A percentile compares a stretch with the other conserved stretches of the same genome.
Conservation (phyloP, 2,888 invertebrate species). For the Caenorhabditis sp. region DNA sequence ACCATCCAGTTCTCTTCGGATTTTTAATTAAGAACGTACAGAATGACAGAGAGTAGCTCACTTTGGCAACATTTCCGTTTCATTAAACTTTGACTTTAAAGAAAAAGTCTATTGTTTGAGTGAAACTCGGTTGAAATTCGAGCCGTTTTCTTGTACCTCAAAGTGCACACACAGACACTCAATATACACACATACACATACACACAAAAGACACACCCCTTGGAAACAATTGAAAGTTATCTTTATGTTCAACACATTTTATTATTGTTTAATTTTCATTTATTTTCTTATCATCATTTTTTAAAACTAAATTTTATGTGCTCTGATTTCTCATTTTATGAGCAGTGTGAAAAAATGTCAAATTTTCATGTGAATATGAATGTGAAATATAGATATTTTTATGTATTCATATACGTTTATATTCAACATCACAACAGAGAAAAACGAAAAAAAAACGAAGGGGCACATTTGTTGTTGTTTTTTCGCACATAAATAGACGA, state of each 20-base stretch:
- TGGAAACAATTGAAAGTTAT: background rate
- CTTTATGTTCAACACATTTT: background rate
- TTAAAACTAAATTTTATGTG: background rate
- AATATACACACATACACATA: background rate
- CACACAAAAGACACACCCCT: background rate
- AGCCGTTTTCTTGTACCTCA: background rate
- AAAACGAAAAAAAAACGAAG: background rate
- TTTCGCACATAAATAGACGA: background rate
- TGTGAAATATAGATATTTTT: background rate
- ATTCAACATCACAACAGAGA: background rate
- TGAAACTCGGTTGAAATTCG: background rate
- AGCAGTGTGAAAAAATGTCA: background rate
- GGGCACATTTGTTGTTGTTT: background rate
- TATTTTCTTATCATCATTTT: background rate
- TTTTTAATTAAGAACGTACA: background rate
- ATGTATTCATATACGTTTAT: background rate
- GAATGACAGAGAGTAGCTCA: no score
- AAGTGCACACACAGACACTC: background rate
- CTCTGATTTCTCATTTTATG: background rate
- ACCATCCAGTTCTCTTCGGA: background rate
- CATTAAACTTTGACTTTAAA: background rate
- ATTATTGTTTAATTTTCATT: background rate
- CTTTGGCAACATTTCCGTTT: background rate
- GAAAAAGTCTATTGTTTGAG: background rate
- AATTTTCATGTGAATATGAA: background rate